Evolutionary conservation across 2,113 vertebrate genomes (phyloP).

Genomic region (Oncorhynchus mykiss): DNA sequence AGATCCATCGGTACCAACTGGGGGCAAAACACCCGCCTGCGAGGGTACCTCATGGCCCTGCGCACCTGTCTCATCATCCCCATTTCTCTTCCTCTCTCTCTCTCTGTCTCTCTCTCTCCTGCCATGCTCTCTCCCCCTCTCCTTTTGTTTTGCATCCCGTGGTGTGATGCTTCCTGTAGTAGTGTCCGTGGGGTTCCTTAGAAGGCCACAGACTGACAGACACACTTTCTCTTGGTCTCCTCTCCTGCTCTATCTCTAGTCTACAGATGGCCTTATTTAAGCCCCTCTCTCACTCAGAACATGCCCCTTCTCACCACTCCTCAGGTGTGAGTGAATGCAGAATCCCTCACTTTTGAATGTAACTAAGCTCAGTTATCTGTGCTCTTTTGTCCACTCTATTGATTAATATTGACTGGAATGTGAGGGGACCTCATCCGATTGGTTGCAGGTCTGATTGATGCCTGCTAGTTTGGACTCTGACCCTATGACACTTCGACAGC

Average conservation of each 20-base stretch:
- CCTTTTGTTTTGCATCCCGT: neutral
- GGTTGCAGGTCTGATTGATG: neutral
- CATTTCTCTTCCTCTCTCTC: neutral
- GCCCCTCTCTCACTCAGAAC: slow-evolving; percentile 5
- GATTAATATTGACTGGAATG: slow-evolving; percentile 14
- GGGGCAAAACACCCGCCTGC: neutral
- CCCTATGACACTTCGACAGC: neutral
- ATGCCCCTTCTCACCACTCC: slow-evolving; percentile 8
- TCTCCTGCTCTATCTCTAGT: neutral
- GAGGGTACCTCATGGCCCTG: slow-evolving; percentile 16
- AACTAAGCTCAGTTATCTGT: slow-evolving; percentile 25
- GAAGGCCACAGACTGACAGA: neutral
- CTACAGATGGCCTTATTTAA: slow-evolving; percentile 7
- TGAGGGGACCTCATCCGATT: neutral
- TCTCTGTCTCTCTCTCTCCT: neutral
- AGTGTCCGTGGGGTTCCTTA: neutral
- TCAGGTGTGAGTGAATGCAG: neutral
- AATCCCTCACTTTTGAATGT: slow-evolving; percentile 9
- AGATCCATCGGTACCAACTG: neutral
- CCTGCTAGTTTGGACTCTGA: slow-evolving; percentile 18
- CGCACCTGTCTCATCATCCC: slow-evolving; percentile 44
- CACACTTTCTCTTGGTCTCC: slow-evolving; percentile 2
- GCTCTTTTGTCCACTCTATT: slow-evolving; percentile 31
- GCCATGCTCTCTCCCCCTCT: neutral
- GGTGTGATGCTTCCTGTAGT: neutral